These are phyloP conservation scores for Myanophis thanlyinensis DNA, from an alignment of 2,113 vertebrate species.

Conservation along the genomic window DNA sequence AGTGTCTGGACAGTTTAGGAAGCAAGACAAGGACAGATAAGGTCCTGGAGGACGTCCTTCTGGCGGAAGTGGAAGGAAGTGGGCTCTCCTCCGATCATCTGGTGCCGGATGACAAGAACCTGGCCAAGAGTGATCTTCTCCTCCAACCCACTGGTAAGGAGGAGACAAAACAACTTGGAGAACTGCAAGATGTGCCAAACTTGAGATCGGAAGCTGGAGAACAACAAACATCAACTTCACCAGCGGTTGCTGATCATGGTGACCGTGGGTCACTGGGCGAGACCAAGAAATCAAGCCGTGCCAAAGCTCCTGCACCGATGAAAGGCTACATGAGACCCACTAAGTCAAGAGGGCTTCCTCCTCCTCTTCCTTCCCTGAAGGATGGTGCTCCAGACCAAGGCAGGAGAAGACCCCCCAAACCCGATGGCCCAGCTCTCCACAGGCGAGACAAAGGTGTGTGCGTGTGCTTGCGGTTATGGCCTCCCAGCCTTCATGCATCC, in stretches of 20 bases:
- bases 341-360: constrained; percentile 59
- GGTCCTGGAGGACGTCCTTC: not conserved
- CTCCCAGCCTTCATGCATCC: constrained; percentile 13
- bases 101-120: not conserved
- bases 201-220: accelerated
- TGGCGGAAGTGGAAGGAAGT: not conserved
- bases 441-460: constrained; percentile 55
- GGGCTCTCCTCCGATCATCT: not conserved
- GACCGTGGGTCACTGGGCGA: not conserved
- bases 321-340: constrained; percentile 81
- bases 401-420: constrained; percentile 17
- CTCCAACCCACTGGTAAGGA: accelerated
- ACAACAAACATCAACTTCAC: not conserved
- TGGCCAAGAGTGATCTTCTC: too few relatives aligned
- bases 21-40: not conserved
- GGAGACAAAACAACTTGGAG: not conserved
- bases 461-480: constrained; percentile 52
- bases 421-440: constrained; percentile 7
- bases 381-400: constrained; percentile 26
- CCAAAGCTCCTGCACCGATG: constrained; percentile 48
- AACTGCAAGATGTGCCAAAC: accelerated
- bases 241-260: not conserved
- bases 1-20: accelerated
- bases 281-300: constrained; percentile 44
- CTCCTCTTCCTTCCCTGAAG: not conserved